phyloP scores from a whole-genome alignment of 2,888 invertebrate genomes.

The Beris chalybata region DNA sequence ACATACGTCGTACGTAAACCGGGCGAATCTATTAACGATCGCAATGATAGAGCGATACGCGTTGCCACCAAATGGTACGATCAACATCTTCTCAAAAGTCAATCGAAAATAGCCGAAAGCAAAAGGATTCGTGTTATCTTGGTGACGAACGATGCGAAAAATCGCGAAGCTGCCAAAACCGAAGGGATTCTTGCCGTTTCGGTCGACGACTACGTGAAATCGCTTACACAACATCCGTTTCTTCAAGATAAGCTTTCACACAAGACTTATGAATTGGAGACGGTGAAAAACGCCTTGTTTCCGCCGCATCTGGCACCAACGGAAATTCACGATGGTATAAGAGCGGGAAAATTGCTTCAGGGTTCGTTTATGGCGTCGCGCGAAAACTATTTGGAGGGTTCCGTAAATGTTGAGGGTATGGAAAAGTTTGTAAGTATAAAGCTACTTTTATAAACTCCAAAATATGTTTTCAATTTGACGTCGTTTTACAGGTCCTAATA shows the following conservation, averaged over 20 bases:
- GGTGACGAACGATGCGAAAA: conserved; percentile 82
- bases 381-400: conserved; percentile 93
- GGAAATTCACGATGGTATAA: conserved; percentile 79
- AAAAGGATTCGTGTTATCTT: conserved; percentile 67
- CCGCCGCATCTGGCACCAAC: conserved; percentile 81
- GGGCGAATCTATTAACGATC: conserved; percentile 84
- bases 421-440: conserved; percentile 73
- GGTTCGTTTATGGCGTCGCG: conserved; percentile 84
- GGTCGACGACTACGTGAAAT: conserved; percentile 71
- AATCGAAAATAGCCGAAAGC: conserved; percentile 41
- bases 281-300: conserved; percentile 68
- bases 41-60: conserved; percentile 90
- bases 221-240: conserved; percentile 66
- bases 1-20: conserved; percentile 83
- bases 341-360: conserved; percentile 72
- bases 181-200: conserved; percentile 72
- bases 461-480: conserved; percentile 3
- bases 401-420: conserved; percentile 75
- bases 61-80: conserved; percentile 82
- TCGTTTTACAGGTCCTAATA: conserved; percentile 66
- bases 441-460: conserved; percentile 8
- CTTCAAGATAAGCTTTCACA: conserved; percentile 82
- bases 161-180: conserved; percentile 69
- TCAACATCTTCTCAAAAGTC: conserved; percentile 63
- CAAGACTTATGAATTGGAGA: conserved; percentile 64